Evolutionary conservation across 2,888 invertebrate genomes (phyloP), one percentile per base, ranked within the genome.

Genomic region (Empis stercorea): DNA sequence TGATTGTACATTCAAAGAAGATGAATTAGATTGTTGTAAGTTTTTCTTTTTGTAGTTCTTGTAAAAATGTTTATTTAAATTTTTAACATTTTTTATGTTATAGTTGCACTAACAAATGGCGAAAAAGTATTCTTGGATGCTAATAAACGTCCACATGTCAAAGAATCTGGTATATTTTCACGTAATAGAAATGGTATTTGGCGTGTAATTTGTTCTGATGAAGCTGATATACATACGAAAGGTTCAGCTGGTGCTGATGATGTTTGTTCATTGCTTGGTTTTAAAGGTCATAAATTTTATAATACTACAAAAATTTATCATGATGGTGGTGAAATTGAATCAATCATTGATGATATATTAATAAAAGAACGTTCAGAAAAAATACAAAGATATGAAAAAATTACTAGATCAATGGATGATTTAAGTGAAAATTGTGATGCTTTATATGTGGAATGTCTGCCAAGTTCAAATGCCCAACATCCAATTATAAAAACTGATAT

Each of bases 1-100:
- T 2, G 80, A 88, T 54, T 88, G 88, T 61, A 70, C 70, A 15
- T 66, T 75, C 53, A 76, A 76, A 23, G 87, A 87, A 68, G 89
- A 89, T 60, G 89, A 89, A 72, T 60, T 74, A 44, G 79, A 86
- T 61, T 89, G 89, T 61, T 77, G 86, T 86, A 67, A 77, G 82
- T 40, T 16, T 14, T 37, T 9, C 7, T 4, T 38, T 13, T 2
- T 27, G n/a, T 39, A 49, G 17, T 40, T 41, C 11, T 38, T 37
- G 17, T 13, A 37, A 5, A 11, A n/a, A n/a, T n/a, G n/a, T n/a
- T n/a, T n/a, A n/a, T n/a, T n/a, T n/a, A n/a, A 43, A 27, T 42
- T 43, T 30, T 39, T 37, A 46, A 16, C 10, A 38, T 15, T 36
- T 7, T 15, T 13, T 32, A 13, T 32, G 32, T 6, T 32, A 32